Conservation (phyloP, 1,140 invertebrate genomes). For the Apis dorsata region DNA sequence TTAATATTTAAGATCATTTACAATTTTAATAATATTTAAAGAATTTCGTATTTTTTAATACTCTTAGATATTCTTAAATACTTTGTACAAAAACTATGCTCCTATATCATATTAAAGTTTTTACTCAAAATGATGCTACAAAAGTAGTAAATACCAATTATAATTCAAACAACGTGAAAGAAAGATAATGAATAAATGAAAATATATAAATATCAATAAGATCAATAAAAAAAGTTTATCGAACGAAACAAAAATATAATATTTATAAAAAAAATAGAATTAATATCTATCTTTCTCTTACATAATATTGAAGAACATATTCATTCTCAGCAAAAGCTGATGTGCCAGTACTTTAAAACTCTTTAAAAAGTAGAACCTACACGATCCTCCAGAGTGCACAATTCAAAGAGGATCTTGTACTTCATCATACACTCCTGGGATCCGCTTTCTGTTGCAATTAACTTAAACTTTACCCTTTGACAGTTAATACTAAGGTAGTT, state of each 20-base stretch:
- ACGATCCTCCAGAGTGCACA: not conserved
- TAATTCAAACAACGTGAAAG: not conserved
- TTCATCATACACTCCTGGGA: not conserved
- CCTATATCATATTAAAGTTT: too few relatives aligned
- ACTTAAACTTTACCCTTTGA: constrained; percentile 12
- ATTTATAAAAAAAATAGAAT: not conserved
- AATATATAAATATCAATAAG: not conserved
- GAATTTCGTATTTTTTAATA: too few relatives aligned
- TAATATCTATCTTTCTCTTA: not conserved
- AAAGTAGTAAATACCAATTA: not conserved
- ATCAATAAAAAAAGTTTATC: not conserved
- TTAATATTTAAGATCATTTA: too few relatives aligned
- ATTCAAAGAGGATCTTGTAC: constrained; percentile 4
- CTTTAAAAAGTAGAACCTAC: not conserved
- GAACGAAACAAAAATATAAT: not conserved
- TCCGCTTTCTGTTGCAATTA: constrained; percentile 14
- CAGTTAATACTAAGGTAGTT: not conserved
- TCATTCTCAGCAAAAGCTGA: not conserved
- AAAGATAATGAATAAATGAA: not conserved
- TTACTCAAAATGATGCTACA: not conserved
- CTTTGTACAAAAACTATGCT: too few relatives aligned
- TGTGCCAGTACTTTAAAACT: not conserved
- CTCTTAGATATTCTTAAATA: too few relatives aligned
- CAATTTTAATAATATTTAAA: too few relatives aligned
- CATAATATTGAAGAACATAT: not conserved